Conservation (phyloP, 2,113 vertebrate species). For the Mus spicilegus region DNA sequence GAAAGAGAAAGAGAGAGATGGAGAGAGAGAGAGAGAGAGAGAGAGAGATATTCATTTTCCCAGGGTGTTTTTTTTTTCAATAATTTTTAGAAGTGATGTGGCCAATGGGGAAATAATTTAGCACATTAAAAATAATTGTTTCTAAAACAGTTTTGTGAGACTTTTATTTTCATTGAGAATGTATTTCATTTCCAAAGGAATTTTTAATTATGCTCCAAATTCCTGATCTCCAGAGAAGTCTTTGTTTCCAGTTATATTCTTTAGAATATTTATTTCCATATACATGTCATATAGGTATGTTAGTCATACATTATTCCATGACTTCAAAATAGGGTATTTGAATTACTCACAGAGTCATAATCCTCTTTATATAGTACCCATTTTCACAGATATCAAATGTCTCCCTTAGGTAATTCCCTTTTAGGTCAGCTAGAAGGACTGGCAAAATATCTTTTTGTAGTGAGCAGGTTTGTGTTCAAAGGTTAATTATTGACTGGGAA, state of each 20-base stretch:
- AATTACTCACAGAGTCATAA: neutral
- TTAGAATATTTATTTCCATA: neutral
- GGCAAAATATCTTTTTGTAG: neutral
- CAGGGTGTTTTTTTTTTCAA: neutral
- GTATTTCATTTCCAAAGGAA: neutral
- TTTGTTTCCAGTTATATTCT: neutral
- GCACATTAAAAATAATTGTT: neutral
- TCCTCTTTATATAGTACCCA: neutral
- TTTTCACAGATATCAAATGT: neutral
- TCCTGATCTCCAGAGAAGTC: neutral
- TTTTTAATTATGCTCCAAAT: neutral
- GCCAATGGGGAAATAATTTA: neutral
- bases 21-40: too few relatives aligned
- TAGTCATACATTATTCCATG: neutral
- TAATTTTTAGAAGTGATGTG: neutral
- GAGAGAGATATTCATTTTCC: neutral
- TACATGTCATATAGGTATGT: neutral
- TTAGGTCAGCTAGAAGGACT: neutral
- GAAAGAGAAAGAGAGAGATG: too few relatives aligned
- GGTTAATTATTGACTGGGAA: neutral
- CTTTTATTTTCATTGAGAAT: neutral
- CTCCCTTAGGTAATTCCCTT: rapidly evolving
- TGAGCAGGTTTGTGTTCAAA: neutral
- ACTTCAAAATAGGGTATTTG: neutral
- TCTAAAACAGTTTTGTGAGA: neutral